A percentile compares a stretch with the other conserved stretches of the same genome.
Conservation (phyloP, 1,140 invertebrate species). For the Zaprionus lachaisei region DNA sequence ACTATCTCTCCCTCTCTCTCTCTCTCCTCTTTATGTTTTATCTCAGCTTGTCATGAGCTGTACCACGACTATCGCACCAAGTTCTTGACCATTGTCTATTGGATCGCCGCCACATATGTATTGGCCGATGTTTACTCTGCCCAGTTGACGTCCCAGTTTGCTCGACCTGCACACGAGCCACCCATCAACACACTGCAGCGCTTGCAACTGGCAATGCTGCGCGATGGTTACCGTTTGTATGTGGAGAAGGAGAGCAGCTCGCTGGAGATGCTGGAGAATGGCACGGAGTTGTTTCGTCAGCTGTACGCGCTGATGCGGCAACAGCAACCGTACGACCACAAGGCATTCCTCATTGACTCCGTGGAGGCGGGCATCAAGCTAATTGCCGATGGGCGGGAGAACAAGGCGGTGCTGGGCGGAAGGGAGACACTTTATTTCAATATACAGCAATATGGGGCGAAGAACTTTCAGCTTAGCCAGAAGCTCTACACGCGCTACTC, state of each 20-base stretch:
- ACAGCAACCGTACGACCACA: conserved; percentile 80
- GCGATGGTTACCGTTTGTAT: conserved; percentile 87
- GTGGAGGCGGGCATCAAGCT: conserved; percentile 88
- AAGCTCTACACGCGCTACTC: conserved; percentile 90
- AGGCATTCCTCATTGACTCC: conserved; percentile 86
- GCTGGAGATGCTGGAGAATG: conserved; percentile 89
- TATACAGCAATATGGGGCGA: conserved; percentile 87
- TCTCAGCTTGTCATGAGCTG: conserved; percentile 83
- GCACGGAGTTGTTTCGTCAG: conserved; percentile 89
- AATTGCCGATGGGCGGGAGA: conserved; percentile 85
- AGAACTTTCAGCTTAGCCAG: conserved; percentile 90
- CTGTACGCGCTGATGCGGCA: conserved; percentile 88
- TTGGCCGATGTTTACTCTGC: conserved; percentile 90
- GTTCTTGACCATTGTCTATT: conserved; percentile 87
- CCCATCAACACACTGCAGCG: conserved; percentile 88
- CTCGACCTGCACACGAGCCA: conserved; percentile 87
- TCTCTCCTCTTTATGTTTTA: neutral
- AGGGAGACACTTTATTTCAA: conserved; percentile 90
- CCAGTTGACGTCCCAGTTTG: conserved; percentile 89
- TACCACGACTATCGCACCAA: conserved; percentile 87
- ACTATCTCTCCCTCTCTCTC: no score
- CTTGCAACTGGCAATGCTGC: conserved; percentile 87
- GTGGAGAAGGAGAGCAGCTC: conserved; percentile 89
- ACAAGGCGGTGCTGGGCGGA: conserved; percentile 88
- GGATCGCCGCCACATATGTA: conserved; percentile 89